Evolutionary conservation across 1,140 invertebrate species (phyloP), one percentile per base, ranked within the genome.

Genomic region (Phortica variegata): DNA sequence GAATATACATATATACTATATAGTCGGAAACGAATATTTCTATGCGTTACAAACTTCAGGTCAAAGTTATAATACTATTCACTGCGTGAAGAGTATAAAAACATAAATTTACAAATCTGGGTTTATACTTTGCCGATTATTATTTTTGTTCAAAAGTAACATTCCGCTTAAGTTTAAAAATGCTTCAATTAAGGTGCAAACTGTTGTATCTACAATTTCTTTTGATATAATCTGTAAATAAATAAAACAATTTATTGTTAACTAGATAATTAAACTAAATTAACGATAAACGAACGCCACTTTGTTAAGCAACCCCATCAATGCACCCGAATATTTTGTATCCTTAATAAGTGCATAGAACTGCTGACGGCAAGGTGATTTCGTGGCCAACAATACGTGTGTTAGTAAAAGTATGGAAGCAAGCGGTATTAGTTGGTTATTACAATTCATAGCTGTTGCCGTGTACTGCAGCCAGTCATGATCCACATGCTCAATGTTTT

Each of bases 201-300:
- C n/a, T n/a, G n/a, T n/a, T n/a, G n/a, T n/a, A n/a, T n/a, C n/a
- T n/a, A n/a, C n/a, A n/a, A n/a, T n/a, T n/a, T n/a, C n/a, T n/a
- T n/a, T n/a, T n/a, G n/a, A n/a, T n/a, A n/a, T n/a, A n/a, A 51
- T 36, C 37, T 21, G 3, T 16, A 23, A 52, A 34, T 20, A 57
- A 66, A 53, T 26, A 53, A 52, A 34, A 17, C 48, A 13, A 56
- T 48, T 16, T 48, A 55, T 40, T 57, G 49, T 52, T 37, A 58
- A 49, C 19, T n/a, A 43, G 31, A 43, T 6, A 6, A 15, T n/a
- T 6, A 21, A 40, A 40, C 7, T 52, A n/a, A n/a, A n/a, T n/a
- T 66, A 66, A 39, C 54, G 62, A 18, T 62, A 66, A 19, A 63
- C 60, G 13, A 20, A 68, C 9, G 62, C 56, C 8, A 63, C 62